A percentile compares a stretch with the other conserved stretches of the same genome.
phyloP scores from a whole-genome alignment of 2,113 vertebrate species.

The Pagrus major region DNA sequence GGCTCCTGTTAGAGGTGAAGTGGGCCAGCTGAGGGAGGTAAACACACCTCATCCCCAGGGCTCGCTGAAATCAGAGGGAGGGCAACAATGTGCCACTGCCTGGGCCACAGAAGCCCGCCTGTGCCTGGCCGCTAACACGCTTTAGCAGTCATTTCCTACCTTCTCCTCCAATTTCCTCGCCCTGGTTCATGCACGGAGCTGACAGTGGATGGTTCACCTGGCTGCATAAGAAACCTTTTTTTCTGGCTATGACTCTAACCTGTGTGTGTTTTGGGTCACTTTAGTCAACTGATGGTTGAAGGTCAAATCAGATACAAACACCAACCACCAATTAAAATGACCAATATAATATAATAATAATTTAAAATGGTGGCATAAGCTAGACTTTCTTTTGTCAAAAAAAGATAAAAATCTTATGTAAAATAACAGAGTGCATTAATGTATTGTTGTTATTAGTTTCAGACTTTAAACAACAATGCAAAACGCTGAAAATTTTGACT shows the following conservation, averaged over 20 bases:
- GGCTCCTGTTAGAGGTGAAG: slow-evolving; percentile 70
- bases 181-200: slow-evolving; percentile 57
- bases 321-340: neutral
- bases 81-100: slow-evolving; percentile 77
- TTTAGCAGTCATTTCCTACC: slow-evolving; percentile 85
- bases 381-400: neutral
- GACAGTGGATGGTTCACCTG: slow-evolving; percentile 73
- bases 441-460: too few species aligned
- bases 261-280: slow-evolving; percentile 39
- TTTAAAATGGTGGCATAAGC: neutral
- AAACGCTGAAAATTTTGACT: too few species aligned
- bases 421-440: too few species aligned
- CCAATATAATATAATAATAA: neutral
- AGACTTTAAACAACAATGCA: too few species aligned
- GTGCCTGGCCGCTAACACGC: slow-evolving; percentile 64
- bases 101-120: slow-evolving; percentile 77
- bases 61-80: slow-evolving; percentile 64
- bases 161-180: slow-evolving; percentile 85
- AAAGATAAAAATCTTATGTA: too few species aligned
- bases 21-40: slow-evolving; percentile 75
- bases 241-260: slow-evolving; percentile 36
- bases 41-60: slow-evolving; percentile 76
- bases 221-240: slow-evolving; percentile 65
- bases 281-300: slow-evolving; percentile 26
- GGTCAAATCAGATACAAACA: slow-evolving; percentile 44